These are phyloP conservation scores for Palaemon carinicauda DNA, from an alignment of 1,140 invertebrate genomes.

Conservation along the genomic window DNA sequence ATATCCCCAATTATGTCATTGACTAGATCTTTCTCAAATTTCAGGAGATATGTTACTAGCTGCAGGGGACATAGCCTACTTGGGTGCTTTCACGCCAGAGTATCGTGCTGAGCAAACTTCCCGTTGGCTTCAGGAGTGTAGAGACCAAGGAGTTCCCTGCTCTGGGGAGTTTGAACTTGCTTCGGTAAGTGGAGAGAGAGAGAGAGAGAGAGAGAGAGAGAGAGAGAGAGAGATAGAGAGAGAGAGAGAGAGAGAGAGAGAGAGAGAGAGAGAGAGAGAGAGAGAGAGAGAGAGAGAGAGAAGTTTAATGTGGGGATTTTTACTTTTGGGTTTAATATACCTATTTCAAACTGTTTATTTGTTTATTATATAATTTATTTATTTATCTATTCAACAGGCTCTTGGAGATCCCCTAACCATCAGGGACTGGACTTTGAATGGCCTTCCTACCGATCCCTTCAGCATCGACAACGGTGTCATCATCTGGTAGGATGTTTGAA, in stretches of 20 bases:
- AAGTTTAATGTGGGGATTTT: no score
- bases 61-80: constrained; percentile 88
- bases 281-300: neutral
- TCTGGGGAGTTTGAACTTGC: constrained; percentile 76
- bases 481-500: constrained; percentile 73
- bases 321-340: no score
- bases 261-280: no score
- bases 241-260: no score
- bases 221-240: no score
- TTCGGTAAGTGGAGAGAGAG: constrained; percentile 69
- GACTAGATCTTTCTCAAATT: no score
- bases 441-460: constrained; percentile 84
- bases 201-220: no score
- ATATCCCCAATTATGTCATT: no score
- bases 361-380: neutral
- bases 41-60: constrained; percentile 84
- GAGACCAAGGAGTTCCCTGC: constrained; percentile 72
- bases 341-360: no score
- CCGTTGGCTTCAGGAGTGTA: constrained; percentile 79
- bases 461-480: constrained; percentile 92
- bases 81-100: constrained; percentile 86
- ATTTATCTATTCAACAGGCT: neutral
- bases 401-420: constrained; percentile 72
- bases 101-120: constrained; percentile 69
- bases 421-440: constrained; percentile 87